Conservation (phyloP, 2,797 vertebrate species). For the Megalops cyprinoides region DNA sequence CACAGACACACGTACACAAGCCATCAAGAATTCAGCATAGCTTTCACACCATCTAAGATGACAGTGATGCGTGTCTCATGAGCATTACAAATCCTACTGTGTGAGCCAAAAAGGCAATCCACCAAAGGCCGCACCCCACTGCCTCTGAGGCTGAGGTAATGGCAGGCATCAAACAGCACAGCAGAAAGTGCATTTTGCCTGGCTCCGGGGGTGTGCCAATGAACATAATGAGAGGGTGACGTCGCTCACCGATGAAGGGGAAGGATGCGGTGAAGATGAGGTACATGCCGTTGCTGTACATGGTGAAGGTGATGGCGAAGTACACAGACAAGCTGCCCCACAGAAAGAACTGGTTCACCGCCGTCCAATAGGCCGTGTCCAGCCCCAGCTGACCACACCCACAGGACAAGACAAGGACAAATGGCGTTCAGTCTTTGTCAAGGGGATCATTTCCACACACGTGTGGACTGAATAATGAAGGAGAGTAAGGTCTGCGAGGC, state of each 20-base stretch:
- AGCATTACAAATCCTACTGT: neutral
- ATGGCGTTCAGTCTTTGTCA: neutral
- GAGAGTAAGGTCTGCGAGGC: neutral
- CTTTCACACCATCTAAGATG: slow-evolving; percentile 16
- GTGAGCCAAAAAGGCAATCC: neutral
- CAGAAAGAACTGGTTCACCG: slow-evolving; percentile 89
- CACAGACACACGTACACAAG: neutral
- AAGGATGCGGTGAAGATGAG: slow-evolving; percentile 83
- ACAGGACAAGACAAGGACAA: neutral
- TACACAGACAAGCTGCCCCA: slow-evolving; percentile 93
- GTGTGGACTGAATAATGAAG: neutral
- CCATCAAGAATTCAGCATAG: neutral
- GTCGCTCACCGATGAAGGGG: slow-evolving; percentile 86
- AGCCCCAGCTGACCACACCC: slow-evolving; percentile 76
- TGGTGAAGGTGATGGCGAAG: slow-evolving; percentile 87
- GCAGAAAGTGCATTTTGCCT: neutral
- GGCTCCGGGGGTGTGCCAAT: neutral
- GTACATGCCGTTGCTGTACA: slow-evolving; percentile 92
- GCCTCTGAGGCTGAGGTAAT: neutral
- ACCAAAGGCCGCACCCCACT: neutral
- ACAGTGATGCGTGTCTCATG: neutral
- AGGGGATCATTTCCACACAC: neutral
- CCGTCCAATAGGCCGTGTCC: slow-evolving; percentile 90
- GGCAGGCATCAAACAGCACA: neutral
- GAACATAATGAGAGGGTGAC: neutral